phyloP scores from a whole-genome alignment of 2,113 vertebrate species.

The Trematocara variabile region DNA sequence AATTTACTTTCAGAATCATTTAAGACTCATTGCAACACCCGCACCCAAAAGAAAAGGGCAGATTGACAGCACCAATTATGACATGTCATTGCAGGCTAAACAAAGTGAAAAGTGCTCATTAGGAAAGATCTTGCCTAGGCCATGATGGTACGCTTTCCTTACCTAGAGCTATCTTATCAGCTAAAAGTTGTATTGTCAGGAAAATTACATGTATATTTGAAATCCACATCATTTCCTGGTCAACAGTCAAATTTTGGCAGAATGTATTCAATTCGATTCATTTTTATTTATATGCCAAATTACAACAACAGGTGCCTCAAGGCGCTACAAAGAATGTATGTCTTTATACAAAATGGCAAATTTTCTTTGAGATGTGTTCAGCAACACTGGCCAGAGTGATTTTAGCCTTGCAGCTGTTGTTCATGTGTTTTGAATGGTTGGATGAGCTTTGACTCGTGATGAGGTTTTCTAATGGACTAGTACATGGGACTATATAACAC shows the following conservation, averaged over 20 bases:
- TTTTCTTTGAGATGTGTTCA: background rate
- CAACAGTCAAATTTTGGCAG: background rate
- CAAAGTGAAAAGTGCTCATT: background rate
- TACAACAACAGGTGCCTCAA: background rate
- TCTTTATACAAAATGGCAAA: background rate
- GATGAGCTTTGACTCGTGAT: background rate
- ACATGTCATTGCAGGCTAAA: background rate
- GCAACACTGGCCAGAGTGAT: background rate
- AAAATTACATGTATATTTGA: background rate
- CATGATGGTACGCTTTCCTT: accelerated
- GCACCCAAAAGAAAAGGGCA: background rate
- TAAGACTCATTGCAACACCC: background rate
- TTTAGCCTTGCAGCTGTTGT: background rate
- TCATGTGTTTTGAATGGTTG: background rate
- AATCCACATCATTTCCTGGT: background rate
- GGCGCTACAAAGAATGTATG: background rate
- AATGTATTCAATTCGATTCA: accelerated
- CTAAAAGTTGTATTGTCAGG: background rate
- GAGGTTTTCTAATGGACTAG: background rate
- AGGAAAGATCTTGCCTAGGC: background rate
- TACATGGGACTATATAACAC: background rate
- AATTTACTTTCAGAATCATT: background rate
- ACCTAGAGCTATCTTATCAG: background rate
- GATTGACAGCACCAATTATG: background rate
- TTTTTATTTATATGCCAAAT: background rate